Base-by-base conservation (phyloP, 2,113 vertebrate species). In the Pogona vitticeps region DNA sequence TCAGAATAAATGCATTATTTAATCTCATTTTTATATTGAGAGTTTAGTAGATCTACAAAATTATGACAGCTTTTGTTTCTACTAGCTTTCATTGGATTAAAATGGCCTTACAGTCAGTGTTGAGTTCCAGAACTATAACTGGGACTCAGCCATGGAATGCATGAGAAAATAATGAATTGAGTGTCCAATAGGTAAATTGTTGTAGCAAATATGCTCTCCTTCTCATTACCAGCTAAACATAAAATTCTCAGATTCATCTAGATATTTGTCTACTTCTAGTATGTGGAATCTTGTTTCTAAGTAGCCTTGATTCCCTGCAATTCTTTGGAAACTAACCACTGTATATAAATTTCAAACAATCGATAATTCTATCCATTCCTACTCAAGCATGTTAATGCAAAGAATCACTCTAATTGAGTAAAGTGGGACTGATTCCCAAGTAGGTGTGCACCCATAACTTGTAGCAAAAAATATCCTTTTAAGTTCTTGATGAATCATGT, bases 331-430 rank as follows among this genome's bases (percentile, higher is more conserved):
- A 38, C 28, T 40, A 83, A 73, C 15, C 59, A 72, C 31, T 38
- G 52, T 1, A 6, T 14, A 31, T 18, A n/a, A n/a, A 28, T 31
- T 61, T 31, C 17, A 59, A 28, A 38, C 33, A 82, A 71, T 15
- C 36, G 26, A 61, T n/a, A 65, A 40, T 42, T 75, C 28, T 91
- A 93, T 93, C 86, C 90, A 75, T 91, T 93, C 84, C 85, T 91
- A 85, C 81, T 73, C 36, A 31, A 58, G 6, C 36, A 63, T 80
- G 14, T 42, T 40, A 80, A 42, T 23, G 63, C 12, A 63, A 80
- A 63, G 61, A 14, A 6, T 33, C 17, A 77, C 26, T 33, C 28
- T 12, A 9, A 46, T 15, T 10, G 15, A 77, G 76, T 77, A n/a
- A 6, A 56, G 14, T 42, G 21, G 6, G 18, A n/a, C 46, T 56